These are phyloP conservation scores for Phodopus roborovskii DNA, from an alignment of 2,113 vertebrate genomes.

Conservation along the genomic window DNA sequence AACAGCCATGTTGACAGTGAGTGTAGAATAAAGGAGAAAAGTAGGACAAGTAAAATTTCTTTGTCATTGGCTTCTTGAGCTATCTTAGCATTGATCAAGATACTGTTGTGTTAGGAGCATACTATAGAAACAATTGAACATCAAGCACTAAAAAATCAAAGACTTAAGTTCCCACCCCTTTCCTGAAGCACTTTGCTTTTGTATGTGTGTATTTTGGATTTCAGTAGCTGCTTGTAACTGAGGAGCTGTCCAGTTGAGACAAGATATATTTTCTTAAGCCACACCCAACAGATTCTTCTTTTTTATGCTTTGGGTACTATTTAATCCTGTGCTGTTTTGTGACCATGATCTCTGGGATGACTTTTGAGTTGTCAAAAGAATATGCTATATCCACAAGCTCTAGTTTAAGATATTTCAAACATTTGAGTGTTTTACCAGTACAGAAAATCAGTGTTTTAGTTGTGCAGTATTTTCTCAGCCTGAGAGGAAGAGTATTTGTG, in stretches of 20 bases:
- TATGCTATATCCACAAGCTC: constrained; percentile 2
- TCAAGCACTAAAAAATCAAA: constrained; percentile 56
- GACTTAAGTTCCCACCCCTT: constrained; percentile 55
- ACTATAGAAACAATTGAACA: constrained; percentile 63
- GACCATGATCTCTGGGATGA: constrained; percentile 9
- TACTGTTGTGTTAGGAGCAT: constrained; percentile 64
- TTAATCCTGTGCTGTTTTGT: constrained; percentile 55
- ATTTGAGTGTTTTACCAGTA: constrained; percentile 30
- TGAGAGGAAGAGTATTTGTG: background rate
- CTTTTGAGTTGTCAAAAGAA: constrained; percentile 53
- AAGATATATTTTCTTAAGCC: constrained; percentile 72
- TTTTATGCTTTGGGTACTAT: constrained; percentile 27
- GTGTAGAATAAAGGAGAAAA: constrained; percentile 69
- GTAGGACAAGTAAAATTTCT: constrained; percentile 65
- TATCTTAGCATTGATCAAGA: constrained; percentile 51
- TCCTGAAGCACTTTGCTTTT: constrained; percentile 63
- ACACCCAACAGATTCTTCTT: constrained; percentile 73
- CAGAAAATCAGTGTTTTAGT: background rate
- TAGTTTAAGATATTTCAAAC: constrained; percentile 19
- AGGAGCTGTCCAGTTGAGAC: constrained; percentile 71
- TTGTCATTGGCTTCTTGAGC: constrained; percentile 64
- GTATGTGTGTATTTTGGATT: constrained; percentile 57
- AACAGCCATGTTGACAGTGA: constrained; percentile 65
- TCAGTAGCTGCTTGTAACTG: constrained; percentile 35
- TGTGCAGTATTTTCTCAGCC: background rate